Evolutionary conservation across 2,113 vertebrate species (phyloP).

Genomic region (Burhinus bistriatus): DNA sequence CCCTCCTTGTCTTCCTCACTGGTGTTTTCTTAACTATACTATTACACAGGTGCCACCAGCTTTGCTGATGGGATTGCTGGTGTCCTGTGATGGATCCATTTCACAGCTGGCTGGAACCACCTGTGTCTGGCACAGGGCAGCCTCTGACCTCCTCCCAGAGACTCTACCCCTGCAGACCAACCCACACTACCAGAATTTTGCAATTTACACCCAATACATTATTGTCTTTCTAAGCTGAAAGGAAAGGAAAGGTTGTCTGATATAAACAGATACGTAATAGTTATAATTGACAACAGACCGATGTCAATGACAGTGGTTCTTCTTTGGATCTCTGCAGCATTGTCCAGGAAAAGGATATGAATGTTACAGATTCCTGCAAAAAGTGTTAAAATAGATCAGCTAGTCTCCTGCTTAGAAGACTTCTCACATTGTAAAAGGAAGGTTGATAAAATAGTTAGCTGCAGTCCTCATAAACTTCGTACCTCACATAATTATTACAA

Average conservation of each 20-base stretch:
- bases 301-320: background rate
- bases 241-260: background rate
- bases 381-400: background rate
- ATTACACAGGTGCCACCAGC: background rate
- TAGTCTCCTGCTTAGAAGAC: background rate
- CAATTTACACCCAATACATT: background rate
- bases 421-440: background rate
- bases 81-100: background rate
- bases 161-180: background rate
- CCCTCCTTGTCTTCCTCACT: background rate
- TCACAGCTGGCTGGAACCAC: fast-evolving
- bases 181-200: background rate
- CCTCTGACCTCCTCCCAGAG: background rate
- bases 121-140: no score
- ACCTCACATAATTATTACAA: background rate
- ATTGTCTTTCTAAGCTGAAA: background rate
- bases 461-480: background rate
- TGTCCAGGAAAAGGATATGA: background rate
- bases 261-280: background rate
- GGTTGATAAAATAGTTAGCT: background rate
- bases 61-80: background rate
- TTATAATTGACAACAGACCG: background rate
- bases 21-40: background rate
- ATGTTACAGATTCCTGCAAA: background rate
- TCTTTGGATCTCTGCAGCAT: background rate